These are phyloP conservation scores for Hydrophis major DNA, from an alignment of 2,797 vertebrate genomes.

Conservation along the genomic window DNA sequence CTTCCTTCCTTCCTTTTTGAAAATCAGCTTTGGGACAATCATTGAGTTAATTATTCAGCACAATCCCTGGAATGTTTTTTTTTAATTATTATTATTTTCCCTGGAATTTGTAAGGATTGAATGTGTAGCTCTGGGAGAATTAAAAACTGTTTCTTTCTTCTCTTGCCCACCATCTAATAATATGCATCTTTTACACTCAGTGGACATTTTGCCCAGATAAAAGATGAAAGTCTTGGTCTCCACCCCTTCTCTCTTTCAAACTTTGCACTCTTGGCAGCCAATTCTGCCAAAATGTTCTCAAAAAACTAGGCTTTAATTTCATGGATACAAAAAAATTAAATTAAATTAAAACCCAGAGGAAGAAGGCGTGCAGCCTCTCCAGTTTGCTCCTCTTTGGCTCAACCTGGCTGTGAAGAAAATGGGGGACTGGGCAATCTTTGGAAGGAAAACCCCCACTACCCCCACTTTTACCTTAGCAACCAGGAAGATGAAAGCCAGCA, in stretches of 20 bases:
- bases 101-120: too few species aligned
- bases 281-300: not conserved
- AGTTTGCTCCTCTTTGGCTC: not conserved
- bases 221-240: not conserved
- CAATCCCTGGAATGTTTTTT: not conserved
- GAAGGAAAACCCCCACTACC: not conserved
- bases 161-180: too few species aligned
- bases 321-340: not conserved
- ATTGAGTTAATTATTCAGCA: not conserved
- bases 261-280: too few species aligned
- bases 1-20: too few species aligned
- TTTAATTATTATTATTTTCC: not conserved
- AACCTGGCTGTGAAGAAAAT: not conserved
- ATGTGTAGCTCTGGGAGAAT: not conserved
- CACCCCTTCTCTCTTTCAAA: not conserved
- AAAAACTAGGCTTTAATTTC: not conserved
- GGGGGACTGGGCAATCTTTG: not conserved
- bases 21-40: not conserved
- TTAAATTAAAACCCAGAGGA: not conserved
- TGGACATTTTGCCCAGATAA: not conserved
- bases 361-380: not conserved
- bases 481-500: not conserved
- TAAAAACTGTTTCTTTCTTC: too few species aligned
- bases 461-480: conserved; percentile 43
- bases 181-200: too few species aligned